These are phyloP conservation scores for Metalampra italica DNA, from an alignment of 2,888 invertebrate species.

Conservation along the genomic window DNA sequence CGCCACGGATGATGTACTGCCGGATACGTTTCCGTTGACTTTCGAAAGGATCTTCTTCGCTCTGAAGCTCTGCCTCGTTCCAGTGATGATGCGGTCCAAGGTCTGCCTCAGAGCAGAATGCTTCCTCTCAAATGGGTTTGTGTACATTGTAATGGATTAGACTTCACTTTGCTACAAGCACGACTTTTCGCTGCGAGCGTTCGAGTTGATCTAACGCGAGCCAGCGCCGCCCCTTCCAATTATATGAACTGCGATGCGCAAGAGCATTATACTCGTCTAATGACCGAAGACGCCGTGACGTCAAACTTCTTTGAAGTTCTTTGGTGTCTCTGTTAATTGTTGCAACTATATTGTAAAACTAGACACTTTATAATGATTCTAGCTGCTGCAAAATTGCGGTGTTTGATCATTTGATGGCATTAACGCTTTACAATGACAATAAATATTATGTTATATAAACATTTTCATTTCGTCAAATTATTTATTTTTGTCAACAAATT, in stretches of 20 bases:
- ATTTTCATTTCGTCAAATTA: too few relatives aligned
- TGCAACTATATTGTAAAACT: too few relatives aligned
- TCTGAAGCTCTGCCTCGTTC: slow-evolving; percentile 56
- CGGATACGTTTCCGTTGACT: slow-evolving; percentile 36
- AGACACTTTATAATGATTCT: too few relatives aligned
- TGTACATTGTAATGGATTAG: slow-evolving; percentile 69
- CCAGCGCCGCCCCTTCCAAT: slow-evolving; percentile 18
- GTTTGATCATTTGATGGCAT: too few relatives aligned
- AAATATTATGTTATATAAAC: too few relatives aligned
- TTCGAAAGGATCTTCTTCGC: slow-evolving; percentile 47
- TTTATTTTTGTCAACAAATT: too few relatives aligned
- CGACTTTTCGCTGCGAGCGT: slow-evolving; percentile 40
- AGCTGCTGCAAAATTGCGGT: too few relatives aligned
- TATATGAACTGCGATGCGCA: neutral
- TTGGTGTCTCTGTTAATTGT: neutral
- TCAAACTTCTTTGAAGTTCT: neutral
- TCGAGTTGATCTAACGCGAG: slow-evolving; percentile 12
- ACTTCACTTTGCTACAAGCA: slow-evolving; percentile 2
- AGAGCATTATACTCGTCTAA: neutral
- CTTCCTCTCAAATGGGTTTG: slow-evolving; percentile 84
- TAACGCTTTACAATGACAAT: too few relatives aligned
- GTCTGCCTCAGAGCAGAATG: slow-evolving; percentile 83
- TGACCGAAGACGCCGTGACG: neutral
- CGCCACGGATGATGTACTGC: slow-evolving; percentile 51
- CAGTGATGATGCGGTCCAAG: slow-evolving; percentile 80